phyloP scores from a whole-genome alignment of 2,888 invertebrate genomes.

The Notodonta ziczac region DNA sequence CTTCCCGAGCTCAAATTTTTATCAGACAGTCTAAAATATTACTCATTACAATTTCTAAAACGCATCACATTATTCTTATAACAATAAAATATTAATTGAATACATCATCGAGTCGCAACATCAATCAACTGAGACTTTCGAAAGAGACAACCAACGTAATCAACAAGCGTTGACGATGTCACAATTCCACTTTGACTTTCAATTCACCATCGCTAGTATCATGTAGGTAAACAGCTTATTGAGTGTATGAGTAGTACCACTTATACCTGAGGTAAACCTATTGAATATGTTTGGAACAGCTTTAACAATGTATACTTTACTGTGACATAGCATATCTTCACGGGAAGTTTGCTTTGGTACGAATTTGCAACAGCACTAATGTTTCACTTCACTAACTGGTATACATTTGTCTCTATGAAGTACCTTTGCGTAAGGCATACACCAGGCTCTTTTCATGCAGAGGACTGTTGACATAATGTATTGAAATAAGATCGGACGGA shows the following conservation, averaged over 20 bases:
- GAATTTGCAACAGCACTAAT: too few species aligned
- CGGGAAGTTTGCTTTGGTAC: too few species aligned
- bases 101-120: background rate
- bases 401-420: too few species aligned
- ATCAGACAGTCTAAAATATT: background rate
- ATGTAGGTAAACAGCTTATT: background rate
- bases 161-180: background rate
- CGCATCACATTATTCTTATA: background rate
- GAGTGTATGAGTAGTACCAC: background rate
- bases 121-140: constrained; percentile 4
- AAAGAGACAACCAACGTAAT: constrained; percentile 1
- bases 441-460: too few species aligned
- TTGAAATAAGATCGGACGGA: too few species aligned
- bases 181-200: constrained; percentile 6
- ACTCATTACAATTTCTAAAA: background rate
- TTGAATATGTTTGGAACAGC: background rate
- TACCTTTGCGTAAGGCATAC: too few species aligned
- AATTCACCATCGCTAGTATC: background rate
- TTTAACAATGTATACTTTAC: background rate
- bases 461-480: too few species aligned
- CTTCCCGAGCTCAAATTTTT: background rate
- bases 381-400: too few species aligned
- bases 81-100: background rate
- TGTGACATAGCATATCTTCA: background rate
- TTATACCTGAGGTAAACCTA: background rate